Evolutionary conservation across 2,113 vertebrate genomes (phyloP), one percentile per base, ranked within the genome.

Genomic region (Psilopogon haemacephalus): DNA sequence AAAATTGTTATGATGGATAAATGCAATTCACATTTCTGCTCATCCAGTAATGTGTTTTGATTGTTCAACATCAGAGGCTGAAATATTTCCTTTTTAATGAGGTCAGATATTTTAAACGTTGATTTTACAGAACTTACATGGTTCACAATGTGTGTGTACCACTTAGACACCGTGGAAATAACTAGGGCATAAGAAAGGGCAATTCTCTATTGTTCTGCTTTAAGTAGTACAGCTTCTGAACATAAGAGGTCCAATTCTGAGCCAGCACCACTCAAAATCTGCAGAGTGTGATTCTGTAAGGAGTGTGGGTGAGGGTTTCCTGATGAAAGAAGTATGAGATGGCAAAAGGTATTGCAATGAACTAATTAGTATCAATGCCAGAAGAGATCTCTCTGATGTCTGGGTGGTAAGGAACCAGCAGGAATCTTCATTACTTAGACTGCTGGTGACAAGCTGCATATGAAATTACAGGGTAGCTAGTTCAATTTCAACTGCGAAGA

Each of bases 361-460:
- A 75, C 94, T 94, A 95, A 95, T 96, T 96, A 96, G 94, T 95
- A 91, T 83, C 2, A 0, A 77, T 80, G 60, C 56, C 68, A 92
- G 82, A 64, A 90, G 89, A 92, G 68, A 91, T 54, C 21, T 91
- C 72, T 96, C 93, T 96, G 91, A 94, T 85, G 84, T 89, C 91
- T 94, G 84, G 55, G 75, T 94, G 87, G 89, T 93, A 89, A 94
- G 59, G 55, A 90, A 85, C 92, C 90, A 92, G 96, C 95, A 94
- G 96, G 95, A 87, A 91, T 92, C 87, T 96, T 96, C 94, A 88
- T 96, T 96, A 94, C 87, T 95, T 77, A 83, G 87, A 86, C 81
- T 93, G 50, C 78, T 93, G 75, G 93, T 95, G 96, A 94, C 93
- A 96, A 89, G 68, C 71, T 91, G 83, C 82, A 68, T 74, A 10